Percentiles rank a stretch among this genome's conserved stretches.
Evolutionary conservation across 2,888 invertebrate genomes (phyloP).

Genomic region (Blera fallax): DNA sequence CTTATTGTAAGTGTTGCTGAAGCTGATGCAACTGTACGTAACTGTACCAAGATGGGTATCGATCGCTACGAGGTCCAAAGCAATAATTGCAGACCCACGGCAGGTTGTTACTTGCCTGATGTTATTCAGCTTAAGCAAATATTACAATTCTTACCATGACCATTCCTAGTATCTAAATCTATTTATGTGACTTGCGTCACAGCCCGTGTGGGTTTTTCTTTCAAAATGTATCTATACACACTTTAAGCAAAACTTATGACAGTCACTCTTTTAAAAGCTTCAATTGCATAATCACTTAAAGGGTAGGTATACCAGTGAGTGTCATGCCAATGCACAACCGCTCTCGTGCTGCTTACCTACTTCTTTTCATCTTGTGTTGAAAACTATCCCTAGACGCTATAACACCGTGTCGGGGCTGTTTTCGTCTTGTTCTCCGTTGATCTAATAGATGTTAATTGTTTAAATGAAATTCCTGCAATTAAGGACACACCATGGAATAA

Average conservation of each 20-base stretch:
- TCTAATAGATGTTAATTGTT: constrained; percentile 80
- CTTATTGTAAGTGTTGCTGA: no score
- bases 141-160: no score
- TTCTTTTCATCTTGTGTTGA: neutral
- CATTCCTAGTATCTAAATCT: no score
- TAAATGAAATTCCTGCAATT: constrained; percentile 81
- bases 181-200: no score
- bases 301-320: neutral
- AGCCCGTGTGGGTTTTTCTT: no score
- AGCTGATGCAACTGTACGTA: no score
- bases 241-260: neutral
- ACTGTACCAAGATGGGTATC: no score
- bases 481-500: constrained; percentile 76
- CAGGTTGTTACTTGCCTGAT: no score
- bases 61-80: no score
- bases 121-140: no score
- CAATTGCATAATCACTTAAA: neutral
- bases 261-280: neutral
- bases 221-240: no score
- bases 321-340: neutral
- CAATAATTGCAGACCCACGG: no score
- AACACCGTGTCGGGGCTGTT: neutral
- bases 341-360: neutral
- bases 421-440: constrained; percentile 34
- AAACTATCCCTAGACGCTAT: constrained; percentile 12